Base-by-base conservation (phyloP, 2,113 vertebrate species). In the Macroglossus sobrinus region DNA sequence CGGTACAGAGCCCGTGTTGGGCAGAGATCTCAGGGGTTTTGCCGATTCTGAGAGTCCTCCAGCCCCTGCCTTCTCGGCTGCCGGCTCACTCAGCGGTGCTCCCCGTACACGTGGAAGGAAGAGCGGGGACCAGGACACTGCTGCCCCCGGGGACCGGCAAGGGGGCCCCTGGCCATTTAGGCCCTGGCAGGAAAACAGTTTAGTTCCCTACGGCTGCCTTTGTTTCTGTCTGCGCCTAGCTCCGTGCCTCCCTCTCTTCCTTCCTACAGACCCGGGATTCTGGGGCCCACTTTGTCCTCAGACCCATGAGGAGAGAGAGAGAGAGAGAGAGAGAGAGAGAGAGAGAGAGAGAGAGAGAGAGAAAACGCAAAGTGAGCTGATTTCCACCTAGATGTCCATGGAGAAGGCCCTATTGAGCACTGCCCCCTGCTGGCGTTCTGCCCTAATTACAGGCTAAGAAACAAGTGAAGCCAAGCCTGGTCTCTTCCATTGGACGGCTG, bases 71-170 rank as follows among this genome's bases (percentile, higher is more conserved):
- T 35, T 45, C 53, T 43, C 84, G 21, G 1, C 6, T 33, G 9
- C 19, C 47, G 1, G 45, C 8, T 15, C 66, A 6, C 5, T 43
- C 7, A 47, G 35, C 26, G 2, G 9, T 0, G 5, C 4, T 12
- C 24, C n/a, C 12, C 33, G 72, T 33, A 2, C 0, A 0, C 5
- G 12, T 0, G 1, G 11, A 15, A 43, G n/a, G 9, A 26, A 61
- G 26, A 40, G 59, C 10, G 12, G 40, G 12, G 40, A 30, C 78
- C 69, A 55, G 94, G 84, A 43, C 15, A 1, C 7, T 1, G 57
- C 26, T 50, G 47, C 24, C 59, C 72, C 80, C 10, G 55, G 19
- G 16, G 43, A 59, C 33, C 59, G 3, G 68, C 45, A 61, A 5
- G 24, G 24, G 2, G 0, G 7, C 21, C 53, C n/a, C 59, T 13